Conservation (phyloP, 2,113 vertebrate species). For the Tretioscincus oriximinensis region DNA sequence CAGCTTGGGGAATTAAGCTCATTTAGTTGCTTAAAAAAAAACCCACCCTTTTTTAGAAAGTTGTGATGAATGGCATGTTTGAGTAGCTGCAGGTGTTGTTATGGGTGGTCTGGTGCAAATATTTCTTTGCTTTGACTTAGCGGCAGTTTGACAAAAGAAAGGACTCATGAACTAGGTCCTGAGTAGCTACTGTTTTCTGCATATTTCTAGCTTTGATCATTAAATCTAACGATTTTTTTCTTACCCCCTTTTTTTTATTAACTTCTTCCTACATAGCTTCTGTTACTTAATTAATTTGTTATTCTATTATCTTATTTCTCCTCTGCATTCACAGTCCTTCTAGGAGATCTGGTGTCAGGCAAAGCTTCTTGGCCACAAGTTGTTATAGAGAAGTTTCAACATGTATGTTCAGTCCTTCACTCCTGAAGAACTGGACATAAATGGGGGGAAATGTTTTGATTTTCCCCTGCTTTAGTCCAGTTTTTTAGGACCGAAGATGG, state of each 20-base stretch:
- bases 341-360: too few relatives aligned
- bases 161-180: background rate
- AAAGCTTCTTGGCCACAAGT: too few relatives aligned
- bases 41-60: conserved; percentile 22
- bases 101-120: conserved; percentile 38
- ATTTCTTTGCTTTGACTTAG: conserved; percentile 2
- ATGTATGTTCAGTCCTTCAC: too few relatives aligned
- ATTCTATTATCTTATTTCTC: too few relatives aligned
- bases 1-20: conserved; percentile 45
- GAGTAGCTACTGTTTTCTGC: background rate
- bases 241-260: background rate
- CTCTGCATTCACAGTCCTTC: too few relatives aligned
- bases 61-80: conserved; percentile 26
- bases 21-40: conserved; percentile 34
- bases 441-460: too few relatives aligned
- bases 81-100: conserved; percentile 31
- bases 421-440: too few relatives aligned
- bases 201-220: background rate
- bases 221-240: background rate
- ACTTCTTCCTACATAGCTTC: too few relatives aligned
- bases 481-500: too few relatives aligned
- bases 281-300: too few relatives aligned
- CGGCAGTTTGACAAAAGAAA: background rate
- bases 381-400: too few relatives aligned
- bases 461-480: too few relatives aligned